phyloP scores from a whole-genome alignment of 2,113 vertebrate species.

The Dicerorhinus sumatrensis region DNA sequence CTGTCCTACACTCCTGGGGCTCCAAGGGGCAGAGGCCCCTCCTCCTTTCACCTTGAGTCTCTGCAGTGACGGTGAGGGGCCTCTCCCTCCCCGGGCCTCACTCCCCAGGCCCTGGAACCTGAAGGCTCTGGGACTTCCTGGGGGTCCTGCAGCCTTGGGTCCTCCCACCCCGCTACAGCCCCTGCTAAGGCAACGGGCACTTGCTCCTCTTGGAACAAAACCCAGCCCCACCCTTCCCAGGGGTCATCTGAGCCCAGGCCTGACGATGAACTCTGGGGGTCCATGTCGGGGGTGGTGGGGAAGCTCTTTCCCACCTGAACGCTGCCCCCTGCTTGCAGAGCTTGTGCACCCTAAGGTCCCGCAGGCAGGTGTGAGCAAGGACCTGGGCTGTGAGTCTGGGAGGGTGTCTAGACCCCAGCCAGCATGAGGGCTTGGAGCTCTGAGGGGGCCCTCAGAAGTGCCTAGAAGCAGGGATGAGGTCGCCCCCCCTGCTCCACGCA shows the following conservation, averaged over 20 bases:
- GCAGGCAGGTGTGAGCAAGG: not conserved
- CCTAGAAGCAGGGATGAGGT: not conserved
- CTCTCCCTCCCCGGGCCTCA: too few relatives aligned
- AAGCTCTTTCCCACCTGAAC: rapidly evolving
- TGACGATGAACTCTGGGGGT: rapidly evolving
- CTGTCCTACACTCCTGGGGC: not conserved
- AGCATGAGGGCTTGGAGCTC: not conserved
- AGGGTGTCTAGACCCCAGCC: not conserved
- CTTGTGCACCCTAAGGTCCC: rapidly evolving
- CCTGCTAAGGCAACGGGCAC: not conserved
- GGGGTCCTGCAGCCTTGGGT: rapidly evolving
- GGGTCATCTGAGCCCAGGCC: too few relatives aligned
- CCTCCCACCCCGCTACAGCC: too few relatives aligned
- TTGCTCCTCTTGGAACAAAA: not conserved
- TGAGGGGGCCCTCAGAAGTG: not conserved
- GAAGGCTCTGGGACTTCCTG: not conserved
- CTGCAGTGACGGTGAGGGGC: too few relatives aligned
- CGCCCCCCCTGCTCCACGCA: rapidly evolving
- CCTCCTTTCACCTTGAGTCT: too few relatives aligned
- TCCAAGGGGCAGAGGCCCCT: rapidly evolving
- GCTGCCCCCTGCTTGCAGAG: rapidly evolving
- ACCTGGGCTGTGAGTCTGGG: not conserved
- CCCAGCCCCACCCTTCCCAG: too few relatives aligned
- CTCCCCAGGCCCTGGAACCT: not conserved
- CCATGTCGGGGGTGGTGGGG: rapidly evolving